A percentile compares a stretch with the other conserved stretches of the same genome.
These are phyloP conservation scores for Hedychridium roseum DNA, from an alignment of 2,888 invertebrate genomes.

Conservation along the genomic window DNA sequence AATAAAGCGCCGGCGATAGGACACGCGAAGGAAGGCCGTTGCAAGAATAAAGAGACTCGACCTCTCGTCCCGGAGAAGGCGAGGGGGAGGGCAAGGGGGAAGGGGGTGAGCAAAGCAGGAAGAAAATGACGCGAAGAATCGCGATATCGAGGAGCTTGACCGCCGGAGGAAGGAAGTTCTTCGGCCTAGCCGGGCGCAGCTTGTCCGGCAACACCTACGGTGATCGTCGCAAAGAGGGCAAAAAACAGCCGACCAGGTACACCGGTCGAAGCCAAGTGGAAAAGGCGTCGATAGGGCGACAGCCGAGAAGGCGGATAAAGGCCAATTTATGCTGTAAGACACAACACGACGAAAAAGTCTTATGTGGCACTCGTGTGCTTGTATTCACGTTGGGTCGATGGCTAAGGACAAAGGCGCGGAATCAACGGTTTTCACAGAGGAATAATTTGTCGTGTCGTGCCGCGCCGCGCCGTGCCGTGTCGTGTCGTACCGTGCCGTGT, in stretches of 20 bases:
- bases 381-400: no score
- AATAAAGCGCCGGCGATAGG: slow-evolving; percentile 32
- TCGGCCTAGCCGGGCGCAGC: slow-evolving; percentile 20
- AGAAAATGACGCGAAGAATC: slow-evolving; percentile 4
- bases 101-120: slow-evolving; percentile 13
- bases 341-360: slow-evolving; percentile 4
- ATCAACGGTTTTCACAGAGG: no score
- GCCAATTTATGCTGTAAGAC: slow-evolving; percentile 4
- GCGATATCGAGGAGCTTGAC: slow-evolving; percentile 14
- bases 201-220: slow-evolving; percentile 30
- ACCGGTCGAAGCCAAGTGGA: slow-evolving; percentile 11
- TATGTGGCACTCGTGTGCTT: no score
- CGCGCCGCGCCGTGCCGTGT: no score
- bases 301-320: slow-evolving; percentile 7
- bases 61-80: no score
- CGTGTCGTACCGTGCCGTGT: no score
- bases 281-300: slow-evolving; percentile 6
- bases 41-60: no score
- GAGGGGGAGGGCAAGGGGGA: slow-evolving; percentile 12
- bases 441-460: no score
- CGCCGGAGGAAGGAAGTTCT: slow-evolving; percentile 36
- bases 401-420: no score
- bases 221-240: slow-evolving; percentile 19
- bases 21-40: slow-evolving; percentile 8
- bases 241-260: slow-evolving; percentile 4